Base-by-base conservation (phyloP, 2,797 vertebrate genomes). In the Pyrocephalus nanus region DNA sequence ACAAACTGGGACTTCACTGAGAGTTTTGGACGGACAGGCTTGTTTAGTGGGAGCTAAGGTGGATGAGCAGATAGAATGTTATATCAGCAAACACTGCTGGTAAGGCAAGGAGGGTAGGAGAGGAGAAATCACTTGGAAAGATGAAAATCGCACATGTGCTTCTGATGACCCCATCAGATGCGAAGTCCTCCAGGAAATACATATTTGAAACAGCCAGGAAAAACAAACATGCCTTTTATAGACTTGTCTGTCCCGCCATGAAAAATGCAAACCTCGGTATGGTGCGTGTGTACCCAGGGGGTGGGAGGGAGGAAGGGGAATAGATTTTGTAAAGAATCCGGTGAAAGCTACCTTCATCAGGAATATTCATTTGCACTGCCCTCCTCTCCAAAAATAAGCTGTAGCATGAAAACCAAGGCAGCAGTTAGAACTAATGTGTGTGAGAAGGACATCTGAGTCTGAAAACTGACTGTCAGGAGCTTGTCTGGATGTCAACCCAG, bases 171-270 rank as follows among this genome's bases (percentile, higher is more conserved):
- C 92, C 64, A 54, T 94, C 78, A 94, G 82, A 92, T 92, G 87
- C 4, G 9, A 95, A 92, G 73, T 93, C 87, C 87, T 95, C 79
- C 95, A 96, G 95, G 95, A 96, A 97, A 96, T 92, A 91, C 87
- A 92, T 96, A 93, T 96, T 94, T 90, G 94, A 92, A 95, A 89
- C 93, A 91, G 95, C 73, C 91, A 96, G 94, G 60, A 94, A 94
- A 96, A 96, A 94, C 95, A 95, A 92, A 96, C 88, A 91, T 73
- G 92, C 73, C 92, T 96, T 96, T 96, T 95, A 88, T 81, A 95
- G 94, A 66, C 91, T 86, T 62, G 92, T 76, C 81, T 66, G 95
- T 96, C 91, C 91, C 23, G 21, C 95, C 92, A 86, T 94, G 95
- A 93, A 96, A 96, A 96, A 94, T 92, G 96, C 93, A 92, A 93